Evolutionary conservation across 2,113 vertebrate species (phyloP).

Genomic region (Saguinus imperator): DNA sequence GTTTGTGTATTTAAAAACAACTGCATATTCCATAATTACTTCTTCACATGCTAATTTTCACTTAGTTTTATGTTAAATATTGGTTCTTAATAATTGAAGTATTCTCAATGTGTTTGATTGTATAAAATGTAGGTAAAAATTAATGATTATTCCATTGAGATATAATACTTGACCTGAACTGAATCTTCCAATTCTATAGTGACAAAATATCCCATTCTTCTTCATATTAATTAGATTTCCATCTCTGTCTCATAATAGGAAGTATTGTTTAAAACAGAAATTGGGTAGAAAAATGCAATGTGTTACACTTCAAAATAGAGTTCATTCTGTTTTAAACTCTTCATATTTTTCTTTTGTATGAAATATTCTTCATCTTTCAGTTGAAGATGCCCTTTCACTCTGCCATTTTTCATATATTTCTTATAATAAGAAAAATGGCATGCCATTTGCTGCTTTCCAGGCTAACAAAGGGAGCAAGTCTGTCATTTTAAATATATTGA

Average conservation of each 20-base stretch:
- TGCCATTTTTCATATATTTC: not conserved
- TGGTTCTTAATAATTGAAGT: not conserved
- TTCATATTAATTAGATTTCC: not conserved
- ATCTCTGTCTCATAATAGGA: not conserved
- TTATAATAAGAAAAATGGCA: slow-evolving; percentile 35
- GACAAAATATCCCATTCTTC: not conserved
- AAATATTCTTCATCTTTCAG: slow-evolving; percentile 43
- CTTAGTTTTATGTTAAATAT: not conserved
- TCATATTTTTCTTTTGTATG: not conserved
- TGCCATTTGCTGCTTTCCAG: slow-evolving; percentile 52
- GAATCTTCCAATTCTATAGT: not conserved
- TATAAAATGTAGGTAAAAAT: not conserved
- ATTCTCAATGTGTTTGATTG: not conserved
- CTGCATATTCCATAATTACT: not conserved
- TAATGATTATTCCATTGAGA: not conserved
- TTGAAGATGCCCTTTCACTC: slow-evolving; percentile 55
- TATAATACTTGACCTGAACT: not conserved
- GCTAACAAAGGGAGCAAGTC: slow-evolving; percentile 70
- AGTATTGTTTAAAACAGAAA: not conserved
- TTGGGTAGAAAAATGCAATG: not conserved
- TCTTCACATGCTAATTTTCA: not conserved
- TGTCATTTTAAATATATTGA: slow-evolving; percentile 66
- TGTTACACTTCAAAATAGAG: not conserved
- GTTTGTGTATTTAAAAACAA: not conserved
- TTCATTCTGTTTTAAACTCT: not conserved